Evolutionary conservation across 2,888 invertebrate species (phyloP), one percentile per base, ranked within the genome.

Genomic region (Metellina segmentata): DNA sequence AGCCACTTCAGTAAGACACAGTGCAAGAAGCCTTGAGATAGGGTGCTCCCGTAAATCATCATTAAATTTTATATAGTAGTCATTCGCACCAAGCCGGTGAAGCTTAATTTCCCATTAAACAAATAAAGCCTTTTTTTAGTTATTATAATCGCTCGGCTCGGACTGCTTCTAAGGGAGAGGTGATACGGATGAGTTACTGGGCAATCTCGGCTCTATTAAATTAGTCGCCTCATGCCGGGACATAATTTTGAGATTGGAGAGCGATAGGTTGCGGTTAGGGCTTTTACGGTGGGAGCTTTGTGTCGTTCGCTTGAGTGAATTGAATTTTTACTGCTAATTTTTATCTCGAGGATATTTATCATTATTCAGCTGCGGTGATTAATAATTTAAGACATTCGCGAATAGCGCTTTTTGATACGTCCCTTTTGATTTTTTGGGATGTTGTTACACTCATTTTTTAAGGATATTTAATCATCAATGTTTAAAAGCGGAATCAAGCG

Each of bases 41-140:
- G 11, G 79, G 87, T 79, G 87, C 79, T 52, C 70, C 48, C 71
- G 71, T 89, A 89, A 89, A 89, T 89, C 83, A 83, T 89, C 89
- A 89, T 89, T 83, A 89, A 78, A 89, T 82, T 89, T 82, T 89
- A 77, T 82, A 74, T 70, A 16, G 11, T 13, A 74, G 79, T 19
- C 82, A 53, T 89, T 77, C 61, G 74, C 19, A 19, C 70, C 19
- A 16, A 83, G 78, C 19, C 75, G 89, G 89, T n/a, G 72, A 49
- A 52, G 77, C 82, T 71, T 89, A 89, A 83, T 89, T 89, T 72
- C 53, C 79, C 83, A 83, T 89, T 89, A 82, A 89, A 78, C 78
- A 77, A 83, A 89, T 69, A 77, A 77, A 78, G 52, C 71, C 81
- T 87, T 87, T 79, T 79, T 81, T 81, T 9, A 11, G 19, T 81